Percentiles rank a stretch among this genome's conserved stretches.
phyloP scores from a whole-genome alignment of 2,888 invertebrate species.

The Ypsolopha scabrella region DNA sequence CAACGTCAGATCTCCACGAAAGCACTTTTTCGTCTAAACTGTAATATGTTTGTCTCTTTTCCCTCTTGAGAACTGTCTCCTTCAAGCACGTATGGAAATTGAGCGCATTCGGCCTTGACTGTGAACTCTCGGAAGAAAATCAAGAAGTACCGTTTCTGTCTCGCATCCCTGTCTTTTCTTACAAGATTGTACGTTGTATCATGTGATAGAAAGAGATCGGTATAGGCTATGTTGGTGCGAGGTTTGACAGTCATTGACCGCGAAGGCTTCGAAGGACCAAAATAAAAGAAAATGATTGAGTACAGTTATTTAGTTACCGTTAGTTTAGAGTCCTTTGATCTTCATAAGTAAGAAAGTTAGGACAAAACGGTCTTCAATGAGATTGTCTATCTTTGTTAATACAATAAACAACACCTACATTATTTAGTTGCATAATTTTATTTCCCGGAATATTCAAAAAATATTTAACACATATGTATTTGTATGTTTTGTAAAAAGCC shows the following conservation, averaged over 20 bases:
- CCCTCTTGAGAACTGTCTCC: conserved; percentile 23
- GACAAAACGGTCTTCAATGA: no score
- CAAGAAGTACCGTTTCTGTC: conserved; percentile 49
- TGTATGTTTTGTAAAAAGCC: no score
- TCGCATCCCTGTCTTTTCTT: conserved; percentile 26
- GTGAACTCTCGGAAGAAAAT: conserved; percentile 34
- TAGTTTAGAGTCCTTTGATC: conserved; percentile 32
- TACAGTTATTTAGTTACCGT: conserved; percentile 41
- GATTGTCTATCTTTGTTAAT: no score
- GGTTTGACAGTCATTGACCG: conserved; percentile 61
- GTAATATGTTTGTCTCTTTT: conserved; percentile 26
- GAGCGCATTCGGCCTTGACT: conserved; percentile 60
- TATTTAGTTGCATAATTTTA: no score
- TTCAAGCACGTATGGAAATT: conserved; percentile 22
- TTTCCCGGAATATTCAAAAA: no score
- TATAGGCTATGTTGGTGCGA: conserved; percentile 37
- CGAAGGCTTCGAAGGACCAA: conserved; percentile 43
- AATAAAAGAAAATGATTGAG: conserved; percentile 31
- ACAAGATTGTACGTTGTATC: conserved; percentile 3
- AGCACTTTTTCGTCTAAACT: conserved; percentile 37
- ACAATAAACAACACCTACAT: no score
- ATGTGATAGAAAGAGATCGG: conserved; percentile 25
- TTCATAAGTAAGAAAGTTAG: no score
- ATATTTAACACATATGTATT: no score
- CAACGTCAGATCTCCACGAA: conserved; percentile 29